Evolutionary conservation across 1,140 invertebrate species (phyloP), one percentile per base, ranked within the genome.

Genomic region (Dufourea novaeangliae): DNA sequence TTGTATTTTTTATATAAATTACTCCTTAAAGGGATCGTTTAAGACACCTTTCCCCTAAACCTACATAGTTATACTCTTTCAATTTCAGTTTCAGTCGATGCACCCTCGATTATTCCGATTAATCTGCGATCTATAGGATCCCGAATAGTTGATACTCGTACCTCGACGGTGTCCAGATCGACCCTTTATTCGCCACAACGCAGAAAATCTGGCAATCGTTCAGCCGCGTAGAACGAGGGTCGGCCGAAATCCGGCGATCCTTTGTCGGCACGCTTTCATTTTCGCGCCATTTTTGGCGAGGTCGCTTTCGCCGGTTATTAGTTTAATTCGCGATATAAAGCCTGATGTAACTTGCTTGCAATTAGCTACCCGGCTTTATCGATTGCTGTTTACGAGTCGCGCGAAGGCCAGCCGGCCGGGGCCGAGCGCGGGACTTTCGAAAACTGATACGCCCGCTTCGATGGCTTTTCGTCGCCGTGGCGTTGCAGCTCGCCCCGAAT

Each of bases 241-340:
- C 12, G 20, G 20, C 27, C 59, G 61, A 79, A 83, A 80, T 80
- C 67, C 80, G 27, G 20, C 63, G 76, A 37, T 82, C 82, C 82
- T 84, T 84, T 84, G 82, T 84, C 83, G 77, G 83, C 75, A 61
- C 71, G 76, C 75, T 84, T 84, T 88, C 88, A 75, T 88, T 88
- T 88, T 87, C 87, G 64, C 84, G 79, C 88, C 88, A 88, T 90
- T 89, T 90, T 88, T 85, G 88, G 88, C 87, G 84, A 86, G 84
- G 79, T 81, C 82, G 84, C 88, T 90, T 90, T 90, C 88, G 84
- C 87, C 82, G 78, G 82, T 88, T 86, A 88, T 88, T 89, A 86
- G 87, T 86, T 79, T 87, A 87, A 89, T 86, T 84, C 84, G 86
- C 71, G 80, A 82, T 84, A 84, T 84, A 84, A 83, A 78, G 29